These are phyloP conservation scores for Frankliniella fusca DNA, from an alignment of 2,888 invertebrate genomes.

Conservation along the genomic window DNA sequence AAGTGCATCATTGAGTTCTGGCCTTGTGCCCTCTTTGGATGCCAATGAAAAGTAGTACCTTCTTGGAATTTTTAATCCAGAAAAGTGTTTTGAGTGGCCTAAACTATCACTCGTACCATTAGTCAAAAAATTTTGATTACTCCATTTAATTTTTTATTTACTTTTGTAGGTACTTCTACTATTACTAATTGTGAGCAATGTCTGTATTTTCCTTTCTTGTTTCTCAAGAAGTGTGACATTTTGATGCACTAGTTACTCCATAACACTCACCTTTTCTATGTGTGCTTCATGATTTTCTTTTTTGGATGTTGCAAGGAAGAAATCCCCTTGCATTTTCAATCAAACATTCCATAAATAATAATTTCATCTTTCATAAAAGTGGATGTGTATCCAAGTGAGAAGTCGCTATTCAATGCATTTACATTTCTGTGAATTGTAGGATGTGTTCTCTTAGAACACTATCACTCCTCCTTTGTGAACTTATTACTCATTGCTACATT, in stretches of 20 bases:
- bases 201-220: conserved; percentile 4
- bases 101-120: conserved; percentile 17
- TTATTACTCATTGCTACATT: not conserved
- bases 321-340: not conserved
- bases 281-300: not conserved
- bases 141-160: conserved; percentile 21
- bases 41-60: not conserved
- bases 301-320: not conserved
- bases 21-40: not conserved
- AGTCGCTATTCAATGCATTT: not conserved
- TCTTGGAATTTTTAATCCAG: not conserved
- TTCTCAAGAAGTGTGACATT: conserved; percentile 2
- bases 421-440: not conserved
- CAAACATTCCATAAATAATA: not conserved
- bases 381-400: not conserved
- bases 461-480: conserved; percentile 5
- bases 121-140: conserved; percentile 10
- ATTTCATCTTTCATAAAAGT: not conserved
- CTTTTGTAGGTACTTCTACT: not conserved
- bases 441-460: not conserved
- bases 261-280: conserved; percentile 16
- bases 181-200: conserved; percentile 8
- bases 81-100: conserved; percentile 4
- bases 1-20: not conserved
- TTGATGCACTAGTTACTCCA: conserved; percentile 17